Evolutionary conservation across 2,797 vertebrate species (phyloP).

Genomic region (Rhodeus uyekii): DNA sequence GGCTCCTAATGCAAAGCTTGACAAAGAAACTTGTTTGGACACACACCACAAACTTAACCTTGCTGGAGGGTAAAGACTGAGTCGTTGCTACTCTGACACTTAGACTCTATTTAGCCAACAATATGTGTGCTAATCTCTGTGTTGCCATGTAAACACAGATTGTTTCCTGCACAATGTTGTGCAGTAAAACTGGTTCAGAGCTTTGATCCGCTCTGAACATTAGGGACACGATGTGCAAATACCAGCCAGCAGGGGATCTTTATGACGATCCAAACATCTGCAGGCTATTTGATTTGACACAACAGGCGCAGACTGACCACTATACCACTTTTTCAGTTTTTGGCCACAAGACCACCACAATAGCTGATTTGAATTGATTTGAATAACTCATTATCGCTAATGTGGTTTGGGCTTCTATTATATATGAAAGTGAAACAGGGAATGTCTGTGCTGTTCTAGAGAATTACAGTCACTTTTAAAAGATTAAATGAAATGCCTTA

Average conservation of each 20-base stretch:
- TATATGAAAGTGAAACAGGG: not conserved
- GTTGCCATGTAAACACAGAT: slow-evolving; percentile 83
- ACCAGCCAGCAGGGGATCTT: slow-evolving; percentile 48
- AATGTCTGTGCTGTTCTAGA: slow-evolving; percentile 1
- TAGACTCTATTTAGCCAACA: slow-evolving; percentile 91
- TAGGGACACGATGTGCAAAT: slow-evolving; percentile 50
- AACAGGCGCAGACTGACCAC: slow-evolving; percentile 41
- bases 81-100: slow-evolving; percentile 84
- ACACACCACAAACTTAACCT: slow-evolving; percentile 70
- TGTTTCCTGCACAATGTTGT: slow-evolving; percentile 78
- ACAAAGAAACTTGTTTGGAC: slow-evolving; percentile 41
- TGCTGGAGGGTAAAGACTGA: slow-evolving; percentile 65
- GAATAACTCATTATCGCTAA: slow-evolving; percentile 37
- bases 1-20: not conserved
- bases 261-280: slow-evolving; percentile 47
- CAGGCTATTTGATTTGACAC: slow-evolving; percentile 45
- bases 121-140: slow-evolving; percentile 80
- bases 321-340: slow-evolving; percentile 44
- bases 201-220: slow-evolving; percentile 67
- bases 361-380: slow-evolving; percentile 41
- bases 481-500: not conserved
- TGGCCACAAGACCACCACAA: slow-evolving; percentile 46
- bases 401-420: slow-evolving; percentile 30
- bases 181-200: slow-evolving; percentile 77
- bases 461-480: not conserved